Evolutionary conservation across 2,113 vertebrate genomes (phyloP).

Genomic region (Isurus oxyrinchus): DNA sequence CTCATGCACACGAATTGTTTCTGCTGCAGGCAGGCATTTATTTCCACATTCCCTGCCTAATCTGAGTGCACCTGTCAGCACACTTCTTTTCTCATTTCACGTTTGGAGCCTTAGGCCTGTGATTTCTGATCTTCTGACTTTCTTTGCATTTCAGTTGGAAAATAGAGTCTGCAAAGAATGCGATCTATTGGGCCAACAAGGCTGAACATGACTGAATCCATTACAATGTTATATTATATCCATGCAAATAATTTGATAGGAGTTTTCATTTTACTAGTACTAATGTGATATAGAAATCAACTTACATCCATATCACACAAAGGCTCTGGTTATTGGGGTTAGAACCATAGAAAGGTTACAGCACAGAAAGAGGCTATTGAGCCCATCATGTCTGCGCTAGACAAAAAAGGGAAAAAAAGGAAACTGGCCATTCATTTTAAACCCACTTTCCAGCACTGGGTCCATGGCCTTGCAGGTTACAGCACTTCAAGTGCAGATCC

Average conservation of each 20-base stretch:
- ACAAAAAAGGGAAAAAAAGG: too few relatives aligned
- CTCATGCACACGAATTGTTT: background rate
- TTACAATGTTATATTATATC: background rate
- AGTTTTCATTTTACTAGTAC: background rate
- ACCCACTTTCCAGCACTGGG: too few relatives aligned
- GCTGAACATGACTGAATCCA: conserved; percentile 22
- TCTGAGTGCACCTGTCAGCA: conserved; percentile 26
- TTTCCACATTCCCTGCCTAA: conserved; percentile 21
- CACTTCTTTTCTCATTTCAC: background rate
- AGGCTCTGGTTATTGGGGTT: background rate
- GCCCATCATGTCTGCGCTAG: too few relatives aligned
- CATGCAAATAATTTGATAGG: background rate
- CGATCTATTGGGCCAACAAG: background rate
- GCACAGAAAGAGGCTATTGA: too few relatives aligned
- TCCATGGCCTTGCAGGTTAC: too few relatives aligned
- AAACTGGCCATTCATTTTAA: too few relatives aligned
- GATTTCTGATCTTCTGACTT: conserved; percentile 21
- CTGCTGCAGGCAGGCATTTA: conserved; percentile 12
- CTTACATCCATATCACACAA: background rate
- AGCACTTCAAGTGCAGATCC: too few relatives aligned
- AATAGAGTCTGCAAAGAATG: conserved; percentile 3
- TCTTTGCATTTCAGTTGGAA: conserved; percentile 20
- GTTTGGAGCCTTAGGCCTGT: conserved; percentile 8
- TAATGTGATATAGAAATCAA: background rate
- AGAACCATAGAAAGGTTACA: too few relatives aligned